These are phyloP conservation scores for Trypoxylus dichotomus DNA, from an alignment of 1,140 invertebrate genomes.

Conservation along the genomic window DNA sequence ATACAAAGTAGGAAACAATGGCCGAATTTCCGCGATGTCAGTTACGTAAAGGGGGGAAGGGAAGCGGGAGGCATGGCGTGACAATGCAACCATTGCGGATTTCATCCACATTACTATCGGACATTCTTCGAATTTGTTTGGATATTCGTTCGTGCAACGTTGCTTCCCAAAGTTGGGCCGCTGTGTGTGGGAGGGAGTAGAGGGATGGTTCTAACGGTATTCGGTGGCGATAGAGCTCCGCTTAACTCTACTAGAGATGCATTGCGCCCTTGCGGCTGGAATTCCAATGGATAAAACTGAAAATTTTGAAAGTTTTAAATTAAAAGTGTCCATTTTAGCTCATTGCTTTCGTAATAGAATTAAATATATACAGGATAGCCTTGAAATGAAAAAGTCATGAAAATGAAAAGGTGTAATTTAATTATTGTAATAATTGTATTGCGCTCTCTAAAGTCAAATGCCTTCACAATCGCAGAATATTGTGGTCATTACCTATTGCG, in stretches of 20 bases:
- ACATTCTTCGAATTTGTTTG: constrained; percentile 25
- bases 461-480: no score
- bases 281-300: neutral
- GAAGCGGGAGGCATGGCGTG: no score
- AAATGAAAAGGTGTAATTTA: no score
- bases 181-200: neutral
- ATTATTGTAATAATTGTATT: no score
- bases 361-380: no score
- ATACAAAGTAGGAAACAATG: constrained; percentile 14
- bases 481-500: no score
- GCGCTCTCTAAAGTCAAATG: no score
- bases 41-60: neutral
- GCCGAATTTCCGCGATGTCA: constrained; percentile 15
- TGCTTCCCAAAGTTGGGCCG: neutral
- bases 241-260: no score
- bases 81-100: neutral
- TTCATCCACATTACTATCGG: constrained; percentile 21
- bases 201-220: neutral
- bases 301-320: neutral
- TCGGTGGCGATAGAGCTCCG: neutral
- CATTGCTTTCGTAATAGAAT: no score
- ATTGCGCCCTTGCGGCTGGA: neutral
- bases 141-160: neutral
- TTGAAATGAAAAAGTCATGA: no score
- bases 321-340: neutral